Base-by-base conservation (phyloP, 2,888 invertebrate species). In the Himalopsyche anomala region DNA sequence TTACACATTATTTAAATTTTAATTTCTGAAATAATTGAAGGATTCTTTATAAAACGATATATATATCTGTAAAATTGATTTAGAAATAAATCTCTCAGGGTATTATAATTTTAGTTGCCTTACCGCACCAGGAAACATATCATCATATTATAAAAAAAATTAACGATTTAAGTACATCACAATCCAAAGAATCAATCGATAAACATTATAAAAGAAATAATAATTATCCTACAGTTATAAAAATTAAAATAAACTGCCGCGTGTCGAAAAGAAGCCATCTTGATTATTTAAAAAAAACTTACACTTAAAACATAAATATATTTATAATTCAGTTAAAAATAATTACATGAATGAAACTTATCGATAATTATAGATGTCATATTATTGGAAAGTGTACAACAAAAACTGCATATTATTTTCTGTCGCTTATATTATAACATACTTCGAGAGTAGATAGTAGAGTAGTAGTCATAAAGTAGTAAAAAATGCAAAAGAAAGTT, bases 131-230 rank as follows among this genome's bases (percentile, higher is more conserved):
- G 8, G 74, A 74, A 74, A 36, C 28, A 38, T 36, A 19, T 62
- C 55, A 12, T 55, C 28, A 62, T 62, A 15, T 19, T 19, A 38
- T 12, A 36, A 74, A 74, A 74, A 74, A 74, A 74, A 74, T 74
- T 36, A 74, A 74, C 74, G 74, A 74, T 74, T 74, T 74, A 74
- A 74, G 74, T 74, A 74, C 74, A 74, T 74, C 74, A 74, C 74
- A 74, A 74, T 74, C 36, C 38, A 74, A 74, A 62, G 38, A 74
- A 74, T 69, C 69, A 69, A 74, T 74, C 74, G 38, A 74, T 74
- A 74, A 74, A 74, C 74, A 74, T 74, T 74, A 74, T 74, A 74
- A 74, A 74, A 74, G 74, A 74, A 74, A 74, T 74, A 74, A 74
- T 74, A 74, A 74, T 74, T 74, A 74, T 74, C 36, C 28, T 74